A percentile compares a stretch with the other conserved stretches of the same genome.
Evolutionary conservation across 2,888 invertebrate genomes (phyloP).

Genomic region (Drosophila pseudotakahashii): DNA sequence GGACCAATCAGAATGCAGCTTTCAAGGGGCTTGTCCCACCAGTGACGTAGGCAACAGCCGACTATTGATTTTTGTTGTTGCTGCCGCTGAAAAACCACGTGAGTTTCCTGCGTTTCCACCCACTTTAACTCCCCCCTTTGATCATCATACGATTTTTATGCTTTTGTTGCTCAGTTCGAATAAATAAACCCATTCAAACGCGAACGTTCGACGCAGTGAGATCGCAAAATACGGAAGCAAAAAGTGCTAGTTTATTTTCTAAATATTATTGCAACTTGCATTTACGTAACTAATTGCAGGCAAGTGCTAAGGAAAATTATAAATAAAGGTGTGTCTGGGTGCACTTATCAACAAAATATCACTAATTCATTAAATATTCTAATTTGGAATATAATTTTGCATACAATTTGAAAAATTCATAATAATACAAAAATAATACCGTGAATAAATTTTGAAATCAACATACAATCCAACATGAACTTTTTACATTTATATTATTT

Average conservation of each 20-base stretch:
- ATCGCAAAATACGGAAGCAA: conserved; percentile 34
- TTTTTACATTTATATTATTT: too few species aligned
- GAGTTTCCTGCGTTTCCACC: conserved; percentile 3
- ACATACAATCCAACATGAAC: too few species aligned
- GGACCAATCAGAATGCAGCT: conserved; percentile 58
- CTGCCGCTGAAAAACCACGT: conserved; percentile 22
- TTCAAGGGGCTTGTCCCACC: conserved; percentile 61
- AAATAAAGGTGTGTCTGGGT: conserved; percentile 12
- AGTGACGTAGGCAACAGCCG: conserved; percentile 19
- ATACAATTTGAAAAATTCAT: too few species aligned
- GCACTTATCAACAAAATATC: not conserved
- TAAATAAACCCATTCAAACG: conserved; percentile 50
- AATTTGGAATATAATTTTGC: not conserved
- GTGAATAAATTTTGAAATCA: too few species aligned
- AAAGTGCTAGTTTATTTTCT: conserved; percentile 14
- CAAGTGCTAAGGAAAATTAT: conserved; percentile 16
- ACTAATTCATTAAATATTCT: not conserved
- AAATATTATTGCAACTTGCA: conserved; percentile 21
- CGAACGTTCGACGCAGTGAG: conserved; percentile 39
- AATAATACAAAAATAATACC: too few species aligned
- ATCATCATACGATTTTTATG: not conserved
- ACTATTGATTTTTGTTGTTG: conserved; percentile 36
- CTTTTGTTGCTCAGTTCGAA: conserved; percentile 1
- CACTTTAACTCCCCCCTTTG: not conserved
- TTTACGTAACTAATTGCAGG: conserved; percentile 36